Conservation (phyloP, 2,113 vertebrate species). For the Anolis carolinensis region DNA sequence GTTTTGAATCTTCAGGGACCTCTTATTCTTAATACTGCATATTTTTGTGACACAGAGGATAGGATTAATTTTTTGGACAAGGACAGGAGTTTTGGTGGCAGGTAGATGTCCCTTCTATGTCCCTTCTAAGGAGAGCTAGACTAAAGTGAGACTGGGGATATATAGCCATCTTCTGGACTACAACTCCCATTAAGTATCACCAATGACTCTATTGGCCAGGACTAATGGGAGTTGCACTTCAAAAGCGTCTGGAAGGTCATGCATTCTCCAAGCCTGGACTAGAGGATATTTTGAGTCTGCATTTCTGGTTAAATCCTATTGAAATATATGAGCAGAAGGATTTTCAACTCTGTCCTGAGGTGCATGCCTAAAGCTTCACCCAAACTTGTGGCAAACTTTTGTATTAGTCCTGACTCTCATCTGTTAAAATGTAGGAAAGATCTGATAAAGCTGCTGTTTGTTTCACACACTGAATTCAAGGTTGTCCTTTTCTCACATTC, state of each 20-base stretch:
- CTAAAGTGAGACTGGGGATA: background rate
- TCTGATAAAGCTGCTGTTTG: background rate
- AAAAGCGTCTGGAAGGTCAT: background rate
- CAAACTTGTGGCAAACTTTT: background rate
- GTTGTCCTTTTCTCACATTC: conserved; percentile 17
- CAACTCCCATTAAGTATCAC: background rate
- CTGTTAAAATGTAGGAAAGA: background rate
- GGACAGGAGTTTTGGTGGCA: background rate
- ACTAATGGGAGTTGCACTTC: background rate
- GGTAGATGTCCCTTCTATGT: background rate
- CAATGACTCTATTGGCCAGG: background rate
- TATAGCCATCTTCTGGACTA: background rate
- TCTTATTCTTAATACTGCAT: background rate
- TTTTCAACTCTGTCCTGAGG: background rate
- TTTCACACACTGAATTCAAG: background rate
- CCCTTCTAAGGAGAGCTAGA: background rate
- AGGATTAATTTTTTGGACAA: no score
- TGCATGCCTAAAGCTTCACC: background rate
- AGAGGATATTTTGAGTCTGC: background rate
- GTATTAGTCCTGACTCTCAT: background rate
- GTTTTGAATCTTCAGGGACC: background rate
- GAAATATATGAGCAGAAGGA: background rate
- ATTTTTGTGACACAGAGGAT: background rate
- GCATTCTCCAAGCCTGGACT: background rate
- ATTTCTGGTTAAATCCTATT: background rate